Evolutionary conservation across 2,888 invertebrate species (phyloP).

Genomic region (Temnothorax rugatulus): DNA sequence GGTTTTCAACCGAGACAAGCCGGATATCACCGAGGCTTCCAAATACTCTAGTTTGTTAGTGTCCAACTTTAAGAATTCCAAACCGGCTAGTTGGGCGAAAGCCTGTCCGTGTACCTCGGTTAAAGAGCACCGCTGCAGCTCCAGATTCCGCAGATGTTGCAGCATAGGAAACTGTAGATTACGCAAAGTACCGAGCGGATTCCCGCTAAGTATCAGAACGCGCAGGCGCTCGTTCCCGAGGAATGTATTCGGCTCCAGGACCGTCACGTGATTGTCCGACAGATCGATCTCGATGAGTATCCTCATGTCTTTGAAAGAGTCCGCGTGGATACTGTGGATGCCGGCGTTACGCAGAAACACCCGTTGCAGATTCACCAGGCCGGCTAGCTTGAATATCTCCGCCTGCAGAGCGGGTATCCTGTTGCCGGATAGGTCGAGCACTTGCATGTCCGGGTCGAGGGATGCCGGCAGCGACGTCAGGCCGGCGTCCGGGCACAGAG

Average conservation of each 20-base stretch:
- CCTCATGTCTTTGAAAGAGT: slow-evolving; percentile 94
- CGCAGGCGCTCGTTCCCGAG: slow-evolving; percentile 94
- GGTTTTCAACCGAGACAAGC: slow-evolving; percentile 92
- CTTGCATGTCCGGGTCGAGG: slow-evolving; percentile 93
- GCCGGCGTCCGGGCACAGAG: slow-evolving; percentile 93
- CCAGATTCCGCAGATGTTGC: slow-evolving; percentile 93
- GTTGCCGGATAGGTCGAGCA: slow-evolving; percentile 94
- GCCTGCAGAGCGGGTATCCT: slow-evolving; percentile 91
- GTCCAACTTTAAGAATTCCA: slow-evolving; percentile 93
- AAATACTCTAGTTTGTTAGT: slow-evolving; percentile 92
- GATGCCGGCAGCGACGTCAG: slow-evolving; percentile 92
- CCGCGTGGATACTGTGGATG: slow-evolving; percentile 92
- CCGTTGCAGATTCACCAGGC: slow-evolving; percentile 94
- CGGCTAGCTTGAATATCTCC: slow-evolving; percentile 93
- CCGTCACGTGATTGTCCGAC: slow-evolving; percentile 92
- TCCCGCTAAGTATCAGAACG: slow-evolving; percentile 93
- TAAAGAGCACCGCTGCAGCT: slow-evolving; percentile 93
- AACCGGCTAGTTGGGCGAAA: slow-evolving; percentile 91
- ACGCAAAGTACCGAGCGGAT: slow-evolving; percentile 91
- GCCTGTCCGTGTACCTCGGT: slow-evolving; percentile 92
- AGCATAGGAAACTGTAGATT: slow-evolving; percentile 94
- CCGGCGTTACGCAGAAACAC: slow-evolving; percentile 93
- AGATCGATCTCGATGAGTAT: slow-evolving; percentile 96
- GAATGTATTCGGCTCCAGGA: slow-evolving; percentile 93
- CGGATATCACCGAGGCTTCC: slow-evolving; percentile 90